These are phyloP conservation scores for Porites lobata DNA, from an alignment of 92 coral and sea anemone genomes.

Conservation along the genomic window DNA sequence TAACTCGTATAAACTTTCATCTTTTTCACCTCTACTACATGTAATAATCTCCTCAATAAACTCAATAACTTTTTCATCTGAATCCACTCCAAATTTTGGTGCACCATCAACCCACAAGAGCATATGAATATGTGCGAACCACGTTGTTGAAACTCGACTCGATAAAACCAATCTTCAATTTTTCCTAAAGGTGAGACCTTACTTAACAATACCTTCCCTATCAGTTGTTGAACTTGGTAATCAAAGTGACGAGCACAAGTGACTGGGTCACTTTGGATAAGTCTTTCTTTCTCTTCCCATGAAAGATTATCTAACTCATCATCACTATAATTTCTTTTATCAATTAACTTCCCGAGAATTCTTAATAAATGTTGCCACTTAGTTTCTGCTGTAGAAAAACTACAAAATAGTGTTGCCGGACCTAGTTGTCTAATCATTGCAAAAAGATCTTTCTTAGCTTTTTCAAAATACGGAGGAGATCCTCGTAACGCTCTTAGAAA, in stretches of 20 bases:
- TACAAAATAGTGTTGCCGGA: constrained; percentile 72
- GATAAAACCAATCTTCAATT: constrained; percentile 31
- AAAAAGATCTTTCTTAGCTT: constrained; percentile 72
- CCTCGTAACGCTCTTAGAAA: constrained; percentile 63
- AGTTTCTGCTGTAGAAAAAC: constrained; percentile 65
- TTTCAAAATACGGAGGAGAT: constrained; percentile 71
- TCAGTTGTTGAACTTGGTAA: constrained; percentile 49
- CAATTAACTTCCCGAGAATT: constrained; percentile 59
- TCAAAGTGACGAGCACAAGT: constrained; percentile 76
- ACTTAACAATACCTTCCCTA: constrained; percentile 35
- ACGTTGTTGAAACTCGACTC: constrained; percentile 73
- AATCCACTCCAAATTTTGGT: constrained; percentile 24
- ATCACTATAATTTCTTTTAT: constrained; percentile 16
- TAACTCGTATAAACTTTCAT: constrained; percentile 11
- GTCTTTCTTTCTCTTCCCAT: constrained; percentile 53
- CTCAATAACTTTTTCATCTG: background rate
- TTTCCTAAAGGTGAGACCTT: constrained; percentile 12
- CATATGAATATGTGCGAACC: constrained; percentile 66
- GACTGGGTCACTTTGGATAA: constrained; percentile 69
- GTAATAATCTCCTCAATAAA: constrained; percentile 6
- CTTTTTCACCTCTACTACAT: background rate
- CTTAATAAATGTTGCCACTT: constrained; percentile 48
- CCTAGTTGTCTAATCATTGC: constrained; percentile 78
- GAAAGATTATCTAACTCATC: background rate
- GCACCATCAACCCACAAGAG: constrained; percentile 17